Percentiles rank a stretch among this genome's conserved stretches.
These are phyloP conservation scores for Peromyscus maniculatus DNA, from an alignment of 2,113 vertebrate genomes.

Conservation along the genomic window DNA sequence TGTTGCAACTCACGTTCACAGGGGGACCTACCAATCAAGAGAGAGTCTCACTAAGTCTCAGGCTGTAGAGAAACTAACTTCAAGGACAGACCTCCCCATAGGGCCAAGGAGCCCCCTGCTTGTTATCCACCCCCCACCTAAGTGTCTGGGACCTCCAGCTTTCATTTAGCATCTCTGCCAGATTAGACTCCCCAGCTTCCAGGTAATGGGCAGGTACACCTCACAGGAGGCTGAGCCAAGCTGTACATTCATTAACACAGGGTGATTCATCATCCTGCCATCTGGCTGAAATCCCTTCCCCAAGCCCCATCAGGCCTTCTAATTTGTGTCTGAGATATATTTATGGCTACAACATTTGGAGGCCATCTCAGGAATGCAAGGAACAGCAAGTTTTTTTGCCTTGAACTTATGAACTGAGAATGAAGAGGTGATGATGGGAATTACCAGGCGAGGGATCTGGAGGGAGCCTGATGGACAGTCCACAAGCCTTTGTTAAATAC, in stretches of 20 bases:
- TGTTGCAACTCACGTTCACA: conserved; percentile 99
- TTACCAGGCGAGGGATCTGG: neutral
- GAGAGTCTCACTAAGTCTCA: conserved; percentile 67
- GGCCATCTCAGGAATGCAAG: conserved; percentile 66
- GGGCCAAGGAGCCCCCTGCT: neutral
- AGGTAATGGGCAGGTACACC: conserved; percentile 65
- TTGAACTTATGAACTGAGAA: conserved; percentile 77
- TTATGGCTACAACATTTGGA: conserved; percentile 75
- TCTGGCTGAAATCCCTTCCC: conserved; percentile 73
- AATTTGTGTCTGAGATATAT: conserved; percentile 72
- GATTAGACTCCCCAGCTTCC: conserved; percentile 4
- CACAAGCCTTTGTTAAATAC: conserved; percentile 27
- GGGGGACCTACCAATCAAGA: conserved; percentile 93
- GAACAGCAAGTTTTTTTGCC: conserved; percentile 65
- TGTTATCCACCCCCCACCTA: neutral
- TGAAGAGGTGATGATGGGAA: conserved; percentile 53
- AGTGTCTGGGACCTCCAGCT: neutral
- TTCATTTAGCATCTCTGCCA: neutral
- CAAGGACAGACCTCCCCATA: neutral
- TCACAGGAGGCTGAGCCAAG: conserved; percentile 34
- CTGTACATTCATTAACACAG: conserved; percentile 70
- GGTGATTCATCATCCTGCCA: conserved; percentile 75
- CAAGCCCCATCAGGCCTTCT: conserved; percentile 58
- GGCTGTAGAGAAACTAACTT: neutral
- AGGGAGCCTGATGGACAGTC: conserved; percentile 3